Base-by-base conservation (phyloP, 2,113 vertebrate species). In the Alosa alosa region DNA sequence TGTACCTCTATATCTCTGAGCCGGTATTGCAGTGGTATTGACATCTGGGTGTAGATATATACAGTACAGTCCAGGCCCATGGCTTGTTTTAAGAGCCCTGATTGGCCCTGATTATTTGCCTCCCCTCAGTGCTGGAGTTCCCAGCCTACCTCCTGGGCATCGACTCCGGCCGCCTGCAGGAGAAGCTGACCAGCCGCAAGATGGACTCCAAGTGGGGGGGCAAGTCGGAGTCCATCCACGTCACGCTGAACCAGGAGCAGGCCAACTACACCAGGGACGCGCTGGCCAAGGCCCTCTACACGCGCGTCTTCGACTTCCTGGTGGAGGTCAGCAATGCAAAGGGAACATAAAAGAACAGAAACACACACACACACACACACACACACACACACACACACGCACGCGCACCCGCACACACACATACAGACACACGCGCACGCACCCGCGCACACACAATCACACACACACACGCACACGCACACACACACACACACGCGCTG, bases 131-230 rank as follows among this genome's bases (percentile, higher is more conserved):
- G 87, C 93, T 99, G 47, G 97, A 96, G 47, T 99, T 99, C 86
- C 98, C 98, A 0, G 97, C 98, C 86, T 99, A 98, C 89, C 95
- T 99, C 88, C 93, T 99, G 94, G 97, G 97, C 47, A 96, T 99
- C 0, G 92, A 98, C 92, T 95, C 95, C 46, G 87, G 55, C 20
- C 94, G 98, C 1, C 96, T 99, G 78, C 96, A 98, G 72, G 96
- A 97, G 86, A 99, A 99, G 90, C 93, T 99, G 86, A 99, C 97
- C 89, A 98, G 98, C 90, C 94, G 98, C 13, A 97, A 97, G 91
- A 99, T 99, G 97, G 97, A 99, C 90, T 99, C 97, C 87, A 99
- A 97, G 88, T 99, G 98, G 97, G 97, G 96, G 0, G 97, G 97
- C 11, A 98, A 96, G 90, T 95, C 94, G 0, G 98, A 99, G 93